Base-by-base conservation (phyloP, 2,888 invertebrate species). In the Apamea sordens region DNA sequence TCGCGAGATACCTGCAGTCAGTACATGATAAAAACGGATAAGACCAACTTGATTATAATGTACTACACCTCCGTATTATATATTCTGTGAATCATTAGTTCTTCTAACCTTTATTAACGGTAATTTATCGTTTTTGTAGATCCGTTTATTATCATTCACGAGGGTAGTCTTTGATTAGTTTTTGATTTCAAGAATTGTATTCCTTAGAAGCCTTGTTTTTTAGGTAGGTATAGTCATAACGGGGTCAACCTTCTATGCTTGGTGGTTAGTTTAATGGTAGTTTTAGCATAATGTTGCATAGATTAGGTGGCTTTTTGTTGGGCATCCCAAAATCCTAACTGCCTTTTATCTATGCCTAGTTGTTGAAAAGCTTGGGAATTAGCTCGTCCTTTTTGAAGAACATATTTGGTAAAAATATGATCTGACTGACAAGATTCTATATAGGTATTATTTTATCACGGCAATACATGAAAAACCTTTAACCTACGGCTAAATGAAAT, bases 1-100 rank as follows among this genome's bases (percentile, higher is more conserved):
- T 96, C 96, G 89, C 90, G 88, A 93, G 94, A 90, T 92, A 95
- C 94, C 94, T 95, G 94, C 92, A 92, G 92, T 93, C 92, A 92
- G 92, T 93, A 92, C 90, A 90, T 92, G 94, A 95, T 94, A 94
- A 93, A 88, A 88, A 80, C 77, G 91, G 94, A 94, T 95, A 95
- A 93, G 90, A 89, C 86, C 86, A 84, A 91, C 90, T 90, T 93
- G 94, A 94, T 92, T 94, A 94, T 94, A 88, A 89, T 77, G 69
- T 86, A 81, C 56, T 86, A 81, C 56, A 77, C 72, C 67, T 75
- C 18, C 56, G 68, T 75, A 50, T 75, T 77, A 61, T 72, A 84
- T 72, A 65, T 73, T 73, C 50, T 41, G 41, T 73, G 82, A 87
- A 85, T 75, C 76, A 76, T 85, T 77, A 73, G 71, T 71, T 67